Conservation (phyloP, 2,888 invertebrate genomes). For the Harpalus rubripes region DNA sequence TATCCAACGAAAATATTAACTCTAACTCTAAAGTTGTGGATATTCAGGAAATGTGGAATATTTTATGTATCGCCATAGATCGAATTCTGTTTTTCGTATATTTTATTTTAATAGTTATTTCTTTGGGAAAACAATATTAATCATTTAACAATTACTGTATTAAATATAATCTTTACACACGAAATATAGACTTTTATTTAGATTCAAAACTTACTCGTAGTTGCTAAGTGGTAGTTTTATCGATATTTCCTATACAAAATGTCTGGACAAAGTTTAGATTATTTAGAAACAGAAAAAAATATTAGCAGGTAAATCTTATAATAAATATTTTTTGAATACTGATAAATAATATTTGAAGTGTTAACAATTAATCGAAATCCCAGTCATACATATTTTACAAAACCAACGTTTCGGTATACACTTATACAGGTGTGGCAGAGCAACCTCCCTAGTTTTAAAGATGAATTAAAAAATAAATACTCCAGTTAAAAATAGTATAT, state of each 20-base stretch:
- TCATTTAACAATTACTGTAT: not conserved
- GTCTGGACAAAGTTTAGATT: conserved; percentile 15
- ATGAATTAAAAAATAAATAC: no score
- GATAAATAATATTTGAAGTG: no score
- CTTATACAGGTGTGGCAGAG: no score
- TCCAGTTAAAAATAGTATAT: no score
- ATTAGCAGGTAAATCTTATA: conserved; percentile 45
- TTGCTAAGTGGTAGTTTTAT: conserved; percentile 16
- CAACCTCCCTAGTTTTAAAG: no score
- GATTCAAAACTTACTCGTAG: no score
- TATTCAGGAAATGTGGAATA: conserved; percentile 73
- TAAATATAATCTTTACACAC: not conserved
- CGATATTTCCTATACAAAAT: conserved; percentile 26
- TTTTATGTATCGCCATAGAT: conserved; percentile 74
- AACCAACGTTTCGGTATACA: no score
- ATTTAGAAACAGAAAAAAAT: conserved; percentile 14
- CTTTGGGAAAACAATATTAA: conserved; percentile 67
- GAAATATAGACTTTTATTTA: no score
- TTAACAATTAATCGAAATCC: no score
- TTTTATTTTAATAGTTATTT: conserved; percentile 70
- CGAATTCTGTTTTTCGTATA: conserved; percentile 73
- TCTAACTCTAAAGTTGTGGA: conserved; percentile 35
- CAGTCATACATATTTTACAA: no score
- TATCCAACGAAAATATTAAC: conserved; percentile 39
- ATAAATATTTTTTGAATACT: no score